Conservation (phyloP, 2,113 vertebrate genomes). For the Sinocyclocheilus anshuiensis region DNA sequence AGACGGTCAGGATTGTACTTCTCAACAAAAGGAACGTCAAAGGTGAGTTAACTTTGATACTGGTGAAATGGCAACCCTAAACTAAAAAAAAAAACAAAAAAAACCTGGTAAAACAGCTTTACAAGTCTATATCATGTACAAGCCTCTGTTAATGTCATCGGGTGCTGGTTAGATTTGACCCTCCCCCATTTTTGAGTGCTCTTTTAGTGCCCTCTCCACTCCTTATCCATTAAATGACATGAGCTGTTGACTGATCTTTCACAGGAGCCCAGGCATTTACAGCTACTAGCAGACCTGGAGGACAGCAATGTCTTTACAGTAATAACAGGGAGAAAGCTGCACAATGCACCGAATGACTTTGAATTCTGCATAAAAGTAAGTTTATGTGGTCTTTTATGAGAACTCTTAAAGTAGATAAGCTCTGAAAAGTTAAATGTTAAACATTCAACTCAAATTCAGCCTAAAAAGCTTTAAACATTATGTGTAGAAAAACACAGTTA, state of each 20-base stretch:
- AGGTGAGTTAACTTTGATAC: slow-evolving; percentile 73
- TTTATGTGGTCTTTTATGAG: neutral
- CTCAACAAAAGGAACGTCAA: slow-evolving; percentile 96
- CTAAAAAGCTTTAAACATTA: neutral
- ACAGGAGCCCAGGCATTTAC: slow-evolving; percentile 95
- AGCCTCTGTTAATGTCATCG: neutral
- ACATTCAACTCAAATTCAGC: neutral
- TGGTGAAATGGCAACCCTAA: neutral
- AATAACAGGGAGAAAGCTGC: slow-evolving; percentile 86
- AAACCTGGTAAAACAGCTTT: neutral
- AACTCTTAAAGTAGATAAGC: neutral
- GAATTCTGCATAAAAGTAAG: slow-evolving; percentile 95
- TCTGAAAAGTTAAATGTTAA: neutral
- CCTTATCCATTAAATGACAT: slow-evolving; percentile 19
- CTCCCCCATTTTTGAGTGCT: slow-evolving; percentile 13
- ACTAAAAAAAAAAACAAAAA: neutral
- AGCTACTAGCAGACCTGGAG: slow-evolving; percentile 91
- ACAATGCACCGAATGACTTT: slow-evolving; percentile 88
- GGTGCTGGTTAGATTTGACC: neutral
- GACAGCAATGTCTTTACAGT: slow-evolving; percentile 91
- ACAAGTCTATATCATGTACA: neutral
- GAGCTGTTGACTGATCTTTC: slow-evolving; percentile 31
- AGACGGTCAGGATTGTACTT: slow-evolving; percentile 94
- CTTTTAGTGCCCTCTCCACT: neutral
- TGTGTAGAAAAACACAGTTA: neutral